Conservation (phyloP, 2,113 vertebrate genomes). For the Zapus hudsonius region DNA sequence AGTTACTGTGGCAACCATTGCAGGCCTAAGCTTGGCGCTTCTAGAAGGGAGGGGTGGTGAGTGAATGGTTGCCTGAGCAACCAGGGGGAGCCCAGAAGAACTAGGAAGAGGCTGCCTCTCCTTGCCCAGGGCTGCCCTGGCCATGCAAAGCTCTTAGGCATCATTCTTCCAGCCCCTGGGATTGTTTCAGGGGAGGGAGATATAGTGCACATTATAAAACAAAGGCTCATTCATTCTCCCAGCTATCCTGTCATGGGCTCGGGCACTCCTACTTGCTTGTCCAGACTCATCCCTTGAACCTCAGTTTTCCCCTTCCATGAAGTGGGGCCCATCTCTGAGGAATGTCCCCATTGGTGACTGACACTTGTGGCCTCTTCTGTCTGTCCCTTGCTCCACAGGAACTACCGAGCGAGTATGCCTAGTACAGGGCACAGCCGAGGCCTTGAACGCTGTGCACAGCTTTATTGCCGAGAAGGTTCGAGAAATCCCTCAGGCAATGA, state of each 20-base stretch:
- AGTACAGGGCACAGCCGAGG: slow-evolving; percentile 95
- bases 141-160: slow-evolving; percentile 71
- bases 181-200: slow-evolving; percentile 33
- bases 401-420: slow-evolving; percentile 96
- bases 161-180: slow-evolving; percentile 62
- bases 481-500: slow-evolving; percentile 94
- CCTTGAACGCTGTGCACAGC: slow-evolving; percentile 93
- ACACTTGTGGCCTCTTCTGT: slow-evolving; percentile 51
- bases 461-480: slow-evolving; percentile 96
- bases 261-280: background rate
- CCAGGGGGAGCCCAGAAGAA: slow-evolving; percentile 62
- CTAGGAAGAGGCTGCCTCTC: slow-evolving; percentile 71
- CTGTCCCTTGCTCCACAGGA: slow-evolving; percentile 83
- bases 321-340: slow-evolving; percentile 42
- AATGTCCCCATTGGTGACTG: slow-evolving; percentile 37
- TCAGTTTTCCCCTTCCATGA: slow-evolving; percentile 7
- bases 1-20: slow-evolving; percentile 81
- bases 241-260: background rate
- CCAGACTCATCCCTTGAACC: background rate
- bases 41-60: slow-evolving; percentile 45
- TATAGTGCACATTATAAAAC: slow-evolving; percentile 40
- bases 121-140: slow-evolving; percentile 69
- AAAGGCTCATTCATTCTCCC: slow-evolving; percentile 47
- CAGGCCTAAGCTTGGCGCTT: slow-evolving; percentile 73
- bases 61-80: slow-evolving; percentile 80